Percentiles rank a stretch among this genome's conserved stretches.
Conservation (phyloP, 2,797 vertebrate genomes). For the Odontamblyopus lacepedii region DNA sequence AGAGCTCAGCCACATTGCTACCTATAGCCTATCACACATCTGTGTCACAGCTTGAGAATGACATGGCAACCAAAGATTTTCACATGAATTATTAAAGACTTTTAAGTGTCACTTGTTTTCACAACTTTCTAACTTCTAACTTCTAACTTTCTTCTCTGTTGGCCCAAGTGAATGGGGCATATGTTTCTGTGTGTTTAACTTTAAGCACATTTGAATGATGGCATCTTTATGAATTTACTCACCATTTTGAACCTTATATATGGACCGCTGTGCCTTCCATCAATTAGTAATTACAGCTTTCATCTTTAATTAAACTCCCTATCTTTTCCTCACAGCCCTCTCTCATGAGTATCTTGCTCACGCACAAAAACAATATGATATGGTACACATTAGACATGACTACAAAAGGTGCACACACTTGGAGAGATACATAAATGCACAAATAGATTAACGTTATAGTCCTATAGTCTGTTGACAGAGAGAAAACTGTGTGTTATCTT, state of each 20-base stretch:
- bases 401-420: constrained; percentile 11
- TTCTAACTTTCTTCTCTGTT: background rate
- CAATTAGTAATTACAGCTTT: constrained; percentile 72
- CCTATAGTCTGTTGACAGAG: constrained; percentile 64
- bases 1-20: constrained; percentile 14
- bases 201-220: background rate
- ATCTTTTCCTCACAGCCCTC: constrained; percentile 53
- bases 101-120: background rate
- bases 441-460: constrained; percentile 28
- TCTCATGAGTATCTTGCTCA: constrained; percentile 19
- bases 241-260: constrained; percentile 14
- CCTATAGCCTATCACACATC: constrained; percentile 11
- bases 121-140: background rate
- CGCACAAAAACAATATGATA: constrained; percentile 13
- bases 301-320: constrained; percentile 76
- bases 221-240: constrained; percentile 7
- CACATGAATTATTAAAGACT: constrained; percentile 18
- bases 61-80: constrained; percentile 17
- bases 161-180: background rate
- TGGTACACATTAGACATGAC: constrained; percentile 17
- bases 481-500: constrained; percentile 61
- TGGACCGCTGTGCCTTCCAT: constrained; percentile 61
- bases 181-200: background rate
- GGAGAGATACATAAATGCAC: constrained; percentile 3
- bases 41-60: constrained; percentile 2